Evolutionary conservation across 1,140 invertebrate genomes (phyloP), one percentile per base, ranked within the genome.

Genomic region (Dendrolimus kikuchii): DNA sequence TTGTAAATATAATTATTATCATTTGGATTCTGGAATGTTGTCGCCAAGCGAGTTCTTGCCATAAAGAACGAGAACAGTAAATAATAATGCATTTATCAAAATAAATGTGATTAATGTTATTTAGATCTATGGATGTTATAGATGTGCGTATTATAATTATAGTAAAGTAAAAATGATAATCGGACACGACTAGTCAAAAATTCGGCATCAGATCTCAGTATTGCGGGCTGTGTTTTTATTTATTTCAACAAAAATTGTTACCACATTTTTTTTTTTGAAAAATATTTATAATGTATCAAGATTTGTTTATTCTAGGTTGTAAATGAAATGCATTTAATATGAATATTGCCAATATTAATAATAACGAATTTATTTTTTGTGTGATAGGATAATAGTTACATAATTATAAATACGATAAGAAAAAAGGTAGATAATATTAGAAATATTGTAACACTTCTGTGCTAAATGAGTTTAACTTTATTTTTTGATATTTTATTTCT

Each of bases 361-460:
- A 52, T 61, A 56, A 64, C 80, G 77, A 83, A 83, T 81, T 81
- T 81, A 83, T 78, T 81, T 81, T 66, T 47, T 53, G 54, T 67
- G 65, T 67, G 65, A 67, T 67, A 67, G 62, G 47, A 49, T 23
- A 23, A 23, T 23, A 23, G 23, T 23, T 23, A 23, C 23, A 23
- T 23, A 23, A 23, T 23, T 23, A 23, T 23, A 3, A n/a, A n/a
- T 23, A 23, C 23, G 23, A 23, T 23, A 23, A 23, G 23, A 23
- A 23, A 23, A 23, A 3, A 23, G 23, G 23, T 23, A 23, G 23
- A 23, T 23, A 23, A 23, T 23, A 2, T 3, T 23, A 23, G 23
- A 23, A 23, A 23, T 23, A 23, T 23, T 23, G 23, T 23, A 23
- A 23, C 23, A 23, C 3, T 23, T 23, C 23, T 23, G 23, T 23